These are phyloP conservation scores for Regulus satrapa DNA, from an alignment of 2,113 vertebrate species.

Conservation along the genomic window DNA sequence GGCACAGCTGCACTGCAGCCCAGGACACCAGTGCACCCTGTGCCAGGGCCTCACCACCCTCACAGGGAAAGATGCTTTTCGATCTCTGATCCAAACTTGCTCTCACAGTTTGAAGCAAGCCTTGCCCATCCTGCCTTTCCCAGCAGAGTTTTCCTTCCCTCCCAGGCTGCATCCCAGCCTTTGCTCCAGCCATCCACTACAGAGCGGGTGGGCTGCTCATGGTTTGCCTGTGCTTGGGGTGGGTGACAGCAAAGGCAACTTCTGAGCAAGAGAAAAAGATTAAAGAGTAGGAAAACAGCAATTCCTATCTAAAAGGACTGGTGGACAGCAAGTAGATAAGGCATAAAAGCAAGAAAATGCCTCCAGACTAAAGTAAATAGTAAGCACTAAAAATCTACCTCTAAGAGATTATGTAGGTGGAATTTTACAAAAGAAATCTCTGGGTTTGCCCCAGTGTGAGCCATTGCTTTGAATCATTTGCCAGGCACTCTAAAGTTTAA, in stretches of 20 bases:
- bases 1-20: too few species aligned
- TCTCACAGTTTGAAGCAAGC: background rate
- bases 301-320: background rate
- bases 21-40: too few species aligned
- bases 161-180: background rate
- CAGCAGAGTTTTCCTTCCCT: background rate
- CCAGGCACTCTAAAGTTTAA: slow-evolving; percentile 48
- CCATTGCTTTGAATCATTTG: slow-evolving; percentile 34
- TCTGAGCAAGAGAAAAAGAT: background rate
- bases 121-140: background rate
- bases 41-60: accelerated
- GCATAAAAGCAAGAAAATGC: slow-evolving; percentile 21
- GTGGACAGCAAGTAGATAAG: slow-evolving; percentile 36
- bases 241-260: background rate
- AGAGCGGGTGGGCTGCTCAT: background rate
- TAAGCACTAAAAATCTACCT: slow-evolving; percentile 26
- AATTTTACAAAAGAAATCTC: slow-evolving; percentile 52
- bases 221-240: background rate
- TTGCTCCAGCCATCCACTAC: background rate
- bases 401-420: slow-evolving; percentile 39
- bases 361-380: slow-evolving; percentile 31
- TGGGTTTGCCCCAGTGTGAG: slow-evolving; percentile 31
- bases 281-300: background rate
- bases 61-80: background rate
- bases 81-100: background rate